Evolutionary conservation across 2,888 invertebrate genomes (phyloP).

Genomic region (Serrognathus titanus): DNA sequence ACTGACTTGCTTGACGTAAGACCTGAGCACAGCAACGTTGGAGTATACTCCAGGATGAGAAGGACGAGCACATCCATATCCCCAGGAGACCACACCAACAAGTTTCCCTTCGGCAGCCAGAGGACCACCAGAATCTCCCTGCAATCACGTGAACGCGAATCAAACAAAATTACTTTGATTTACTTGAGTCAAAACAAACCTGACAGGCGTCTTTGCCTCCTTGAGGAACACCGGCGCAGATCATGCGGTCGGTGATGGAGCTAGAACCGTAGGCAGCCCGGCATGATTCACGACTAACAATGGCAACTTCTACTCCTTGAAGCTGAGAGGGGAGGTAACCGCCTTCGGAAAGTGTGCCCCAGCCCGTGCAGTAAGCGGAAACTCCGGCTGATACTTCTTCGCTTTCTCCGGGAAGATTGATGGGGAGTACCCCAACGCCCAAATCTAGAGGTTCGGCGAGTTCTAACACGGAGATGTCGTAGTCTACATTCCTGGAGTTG

Average conservation of each 20-base stretch:
- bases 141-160: not conserved
- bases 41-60: constrained; percentile 84
- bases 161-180: not conserved
- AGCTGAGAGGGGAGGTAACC: constrained; percentile 15
- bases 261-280: constrained; percentile 8
- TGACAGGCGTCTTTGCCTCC: constrained; percentile 16
- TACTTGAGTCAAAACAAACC: not conserved
- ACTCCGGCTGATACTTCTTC: constrained; percentile 7
- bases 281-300: constrained; percentile 22
- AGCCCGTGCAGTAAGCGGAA: constrained; percentile 10
- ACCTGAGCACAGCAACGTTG: constrained; percentile 69
- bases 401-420: constrained; percentile 5
- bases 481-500: constrained; percentile 12
- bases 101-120: constrained; percentile 19
- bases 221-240: constrained; percentile 50
- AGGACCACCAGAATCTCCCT: constrained; percentile 31
- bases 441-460: constrained; percentile 5
- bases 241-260: constrained; percentile 50
- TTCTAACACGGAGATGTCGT: constrained; percentile 20
- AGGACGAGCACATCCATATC: constrained; percentile 78
- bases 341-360: constrained; percentile 18
- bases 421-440: constrained; percentile 2
- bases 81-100: constrained; percentile 80
- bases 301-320: constrained; percentile 22
- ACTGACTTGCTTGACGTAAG: constrained; percentile 74